Evolutionary conservation across 1,140 invertebrate species (phyloP).

Genomic region (Drosophila cardini): DNA sequence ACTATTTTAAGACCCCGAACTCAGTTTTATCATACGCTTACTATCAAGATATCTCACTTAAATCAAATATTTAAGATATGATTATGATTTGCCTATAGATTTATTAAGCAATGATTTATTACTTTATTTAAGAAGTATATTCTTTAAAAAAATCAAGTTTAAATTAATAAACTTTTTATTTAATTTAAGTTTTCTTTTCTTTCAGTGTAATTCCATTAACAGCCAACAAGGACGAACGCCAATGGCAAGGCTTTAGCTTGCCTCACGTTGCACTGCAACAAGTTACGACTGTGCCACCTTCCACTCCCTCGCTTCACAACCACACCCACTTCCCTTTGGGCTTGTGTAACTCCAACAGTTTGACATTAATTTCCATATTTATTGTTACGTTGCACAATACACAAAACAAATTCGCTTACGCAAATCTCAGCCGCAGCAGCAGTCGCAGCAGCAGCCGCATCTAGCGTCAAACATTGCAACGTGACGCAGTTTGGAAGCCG

Average conservation of each 20-base stretch:
- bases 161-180: no score
- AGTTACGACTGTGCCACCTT: conserved; percentile 36
- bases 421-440: conserved; percentile 62
- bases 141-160: no score
- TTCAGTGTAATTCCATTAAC: no score
- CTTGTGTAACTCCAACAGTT: conserved; percentile 29
- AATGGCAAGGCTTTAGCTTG: conserved; percentile 37
- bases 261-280: conserved; percentile 52
- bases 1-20: no score
- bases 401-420: conserved; percentile 74
- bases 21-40: no score
- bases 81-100: no score
- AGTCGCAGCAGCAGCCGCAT: conserved; percentile 24
- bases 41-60: no score
- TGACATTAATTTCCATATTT: conserved; percentile 50
- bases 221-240: conserved; percentile 26
- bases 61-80: no score
- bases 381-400: conserved; percentile 45
- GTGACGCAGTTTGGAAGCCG: conserved; percentile 73
- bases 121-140: no score
- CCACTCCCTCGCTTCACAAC: not conserved
- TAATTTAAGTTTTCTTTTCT: no score
- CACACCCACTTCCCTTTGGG: not conserved
- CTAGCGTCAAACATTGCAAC: conserved; percentile 63
- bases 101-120: no score